These are phyloP conservation scores for Cyrtonyx montezumae DNA, from an alignment of 2,113 vertebrate species.

Conservation along the genomic window DNA sequence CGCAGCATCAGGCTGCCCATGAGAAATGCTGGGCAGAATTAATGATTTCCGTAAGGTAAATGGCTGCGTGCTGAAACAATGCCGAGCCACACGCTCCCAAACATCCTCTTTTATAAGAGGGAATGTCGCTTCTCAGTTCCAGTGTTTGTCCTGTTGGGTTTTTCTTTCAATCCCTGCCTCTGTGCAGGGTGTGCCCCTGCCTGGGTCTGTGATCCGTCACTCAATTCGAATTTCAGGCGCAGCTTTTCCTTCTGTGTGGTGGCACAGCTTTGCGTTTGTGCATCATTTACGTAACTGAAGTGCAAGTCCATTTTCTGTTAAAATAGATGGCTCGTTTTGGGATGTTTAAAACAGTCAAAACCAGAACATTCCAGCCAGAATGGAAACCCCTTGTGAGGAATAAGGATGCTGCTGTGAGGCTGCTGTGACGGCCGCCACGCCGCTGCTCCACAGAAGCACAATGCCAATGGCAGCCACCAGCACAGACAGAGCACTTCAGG, in stretches of 20 bases:
- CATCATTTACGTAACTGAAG: neutral
- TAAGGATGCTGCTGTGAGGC: neutral
- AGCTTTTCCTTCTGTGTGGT: slow-evolving; percentile 17
- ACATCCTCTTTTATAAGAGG: neutral
- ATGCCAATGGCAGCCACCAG: too few relatives aligned
- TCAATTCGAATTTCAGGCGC: slow-evolving; percentile 27
- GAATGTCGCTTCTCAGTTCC: neutral
- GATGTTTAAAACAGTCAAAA: neutral
- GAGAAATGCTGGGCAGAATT: slow-evolving; percentile 42
- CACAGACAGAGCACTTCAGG: neutral
- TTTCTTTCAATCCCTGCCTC: neutral
- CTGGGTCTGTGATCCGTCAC: neutral
- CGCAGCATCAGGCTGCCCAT: slow-evolving; percentile 42
- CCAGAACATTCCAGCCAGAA: neutral
- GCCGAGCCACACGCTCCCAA: neutral
- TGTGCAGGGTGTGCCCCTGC: accelerated
- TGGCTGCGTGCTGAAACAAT: neutral
- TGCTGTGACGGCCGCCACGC: too few relatives aligned
- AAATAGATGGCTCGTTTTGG: neutral
- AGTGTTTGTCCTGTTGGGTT: neutral
- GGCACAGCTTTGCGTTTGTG: neutral
- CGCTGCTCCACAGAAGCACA: accelerated
- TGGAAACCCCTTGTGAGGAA: neutral
- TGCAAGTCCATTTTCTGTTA: neutral
- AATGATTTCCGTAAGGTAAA: slow-evolving; percentile 59